Conservation (phyloP, 2,888 invertebrate species). For the Drosophila paranaensis region DNA sequence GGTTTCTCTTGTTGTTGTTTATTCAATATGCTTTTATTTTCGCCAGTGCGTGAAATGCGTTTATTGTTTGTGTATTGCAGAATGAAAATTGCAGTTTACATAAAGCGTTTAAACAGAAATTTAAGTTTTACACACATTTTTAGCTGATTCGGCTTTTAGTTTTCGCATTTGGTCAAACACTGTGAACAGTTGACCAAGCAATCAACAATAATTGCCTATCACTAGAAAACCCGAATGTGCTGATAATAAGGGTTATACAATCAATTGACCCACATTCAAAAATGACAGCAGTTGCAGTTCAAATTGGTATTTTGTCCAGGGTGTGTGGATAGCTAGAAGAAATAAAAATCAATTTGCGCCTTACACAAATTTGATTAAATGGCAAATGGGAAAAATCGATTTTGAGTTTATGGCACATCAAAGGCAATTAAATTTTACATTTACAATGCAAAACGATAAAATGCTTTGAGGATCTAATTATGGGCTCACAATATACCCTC, state of each 20-base stretch:
- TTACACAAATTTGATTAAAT: constrained; percentile 21
- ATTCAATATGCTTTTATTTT: constrained; percentile 34
- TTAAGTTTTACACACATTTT: constrained; percentile 18
- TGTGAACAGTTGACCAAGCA: constrained; percentile 24
- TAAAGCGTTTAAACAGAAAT: constrained; percentile 21
- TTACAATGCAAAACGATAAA: constrained; percentile 13
- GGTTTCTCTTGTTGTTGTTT: constrained; percentile 21
- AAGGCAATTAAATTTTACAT: constrained; percentile 48
- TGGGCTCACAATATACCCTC: neutral
- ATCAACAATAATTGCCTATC: constrained; percentile 46
- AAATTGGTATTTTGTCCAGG: neutral
- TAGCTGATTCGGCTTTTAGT: neutral
- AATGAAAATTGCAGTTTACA: constrained; percentile 55
- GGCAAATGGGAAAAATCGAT: constrained; percentile 20
- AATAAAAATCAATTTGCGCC: constrained; percentile 6
- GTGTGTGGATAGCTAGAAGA: neutral
- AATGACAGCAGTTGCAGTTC: constrained; percentile 5
- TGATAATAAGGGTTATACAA: constrained; percentile 54
- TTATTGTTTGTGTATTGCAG: constrained; percentile 19
- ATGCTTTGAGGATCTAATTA: constrained; percentile 1
- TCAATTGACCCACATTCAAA: constrained; percentile 53
- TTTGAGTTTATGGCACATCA: constrained; percentile 35
- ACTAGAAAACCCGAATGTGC: constrained; percentile 15
- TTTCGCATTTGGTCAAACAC: constrained; percentile 1
- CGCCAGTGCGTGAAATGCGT: constrained; percentile 31